Conservation (phyloP, 2,888 invertebrate species). For the Apodemia mormo region DNA sequence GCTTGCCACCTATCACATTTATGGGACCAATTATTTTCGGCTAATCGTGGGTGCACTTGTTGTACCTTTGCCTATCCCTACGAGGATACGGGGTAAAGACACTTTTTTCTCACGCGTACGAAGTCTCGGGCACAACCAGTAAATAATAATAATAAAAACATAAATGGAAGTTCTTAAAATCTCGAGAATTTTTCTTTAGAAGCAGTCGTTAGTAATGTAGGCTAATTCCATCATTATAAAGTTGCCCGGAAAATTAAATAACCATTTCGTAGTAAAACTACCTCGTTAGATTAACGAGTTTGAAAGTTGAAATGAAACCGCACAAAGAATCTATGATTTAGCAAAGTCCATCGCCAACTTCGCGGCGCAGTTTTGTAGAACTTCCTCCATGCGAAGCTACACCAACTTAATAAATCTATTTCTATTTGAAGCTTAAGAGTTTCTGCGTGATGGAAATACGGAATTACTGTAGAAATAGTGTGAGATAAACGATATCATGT, state of each 20-base stretch:
- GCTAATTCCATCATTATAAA: background rate
- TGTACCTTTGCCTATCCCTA: too few species aligned
- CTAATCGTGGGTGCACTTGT: too few species aligned
- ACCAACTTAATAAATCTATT: constrained; percentile 13
- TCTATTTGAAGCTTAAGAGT: constrained; percentile 12
- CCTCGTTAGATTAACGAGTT: constrained; percentile 15
- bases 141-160: too few species aligned
- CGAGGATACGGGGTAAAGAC: too few species aligned
- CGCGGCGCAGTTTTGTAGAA: constrained; percentile 8
- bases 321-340: constrained; percentile 14
- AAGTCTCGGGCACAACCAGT: too few species aligned
- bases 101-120: too few species aligned
- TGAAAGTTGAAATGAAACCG: constrained; percentile 14
- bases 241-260: background rate
- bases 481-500: background rate
- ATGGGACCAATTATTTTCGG: too few species aligned
- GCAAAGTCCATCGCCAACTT: constrained; percentile 17
- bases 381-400: constrained; percentile 1
- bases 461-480: background rate
- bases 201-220: background rate
- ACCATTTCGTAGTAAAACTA: constrained; percentile 3
- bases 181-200: background rate
- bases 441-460: constrained; percentile 11
- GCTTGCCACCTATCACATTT: too few species aligned
- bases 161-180: background rate